These are phyloP conservation scores for Hermodice carunculata DNA, from an alignment of 2,888 invertebrate genomes.

Conservation along the genomic window DNA sequence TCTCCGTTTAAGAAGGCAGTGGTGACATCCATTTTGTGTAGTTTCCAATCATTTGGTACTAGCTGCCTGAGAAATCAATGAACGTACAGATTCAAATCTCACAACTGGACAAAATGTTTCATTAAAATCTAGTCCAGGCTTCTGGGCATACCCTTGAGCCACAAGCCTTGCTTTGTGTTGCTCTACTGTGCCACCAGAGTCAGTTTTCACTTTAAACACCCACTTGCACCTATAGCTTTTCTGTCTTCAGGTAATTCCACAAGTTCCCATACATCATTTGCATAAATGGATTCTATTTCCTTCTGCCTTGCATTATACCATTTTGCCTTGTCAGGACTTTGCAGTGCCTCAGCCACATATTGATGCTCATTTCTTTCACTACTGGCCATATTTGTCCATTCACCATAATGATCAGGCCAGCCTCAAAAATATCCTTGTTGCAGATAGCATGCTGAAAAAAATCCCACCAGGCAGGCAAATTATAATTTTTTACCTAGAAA, in stretches of 20 bases:
- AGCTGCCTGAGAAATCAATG: conserved; percentile 37
- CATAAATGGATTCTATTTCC: conserved; percentile 20
- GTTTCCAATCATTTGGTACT: conserved; percentile 10
- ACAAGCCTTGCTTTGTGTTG: conserved; percentile 44
- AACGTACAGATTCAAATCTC: conserved; percentile 30
- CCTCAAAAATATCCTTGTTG: too few species aligned
- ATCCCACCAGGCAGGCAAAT: too few species aligned
- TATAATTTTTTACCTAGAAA: too few species aligned
- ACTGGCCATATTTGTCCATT: conserved; percentile 6
- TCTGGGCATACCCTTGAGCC: conserved; percentile 41
- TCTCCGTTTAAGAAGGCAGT: conserved; percentile 44
- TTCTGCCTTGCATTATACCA: conserved; percentile 10
- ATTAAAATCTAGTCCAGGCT: conserved; percentile 40
- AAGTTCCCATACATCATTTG: conserved; percentile 41
- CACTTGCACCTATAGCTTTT: conserved; percentile 40
- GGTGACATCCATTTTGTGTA: conserved; percentile 42
- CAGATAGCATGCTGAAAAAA: too few species aligned
- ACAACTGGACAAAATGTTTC: conserved; percentile 47
- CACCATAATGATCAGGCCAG: too few species aligned
- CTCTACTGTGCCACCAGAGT: conserved; percentile 33
- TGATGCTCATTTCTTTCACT: conserved; percentile 1
- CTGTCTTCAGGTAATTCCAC: conserved; percentile 28
- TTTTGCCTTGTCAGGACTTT: neutral
- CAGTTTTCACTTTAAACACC: conserved; percentile 42
- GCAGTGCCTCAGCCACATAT: conserved; percentile 1